These are phyloP conservation scores for Ctenochaetus hawaiiensis DNA, from an alignment of 2,797 vertebrate genomes.

Conservation along the genomic window DNA sequence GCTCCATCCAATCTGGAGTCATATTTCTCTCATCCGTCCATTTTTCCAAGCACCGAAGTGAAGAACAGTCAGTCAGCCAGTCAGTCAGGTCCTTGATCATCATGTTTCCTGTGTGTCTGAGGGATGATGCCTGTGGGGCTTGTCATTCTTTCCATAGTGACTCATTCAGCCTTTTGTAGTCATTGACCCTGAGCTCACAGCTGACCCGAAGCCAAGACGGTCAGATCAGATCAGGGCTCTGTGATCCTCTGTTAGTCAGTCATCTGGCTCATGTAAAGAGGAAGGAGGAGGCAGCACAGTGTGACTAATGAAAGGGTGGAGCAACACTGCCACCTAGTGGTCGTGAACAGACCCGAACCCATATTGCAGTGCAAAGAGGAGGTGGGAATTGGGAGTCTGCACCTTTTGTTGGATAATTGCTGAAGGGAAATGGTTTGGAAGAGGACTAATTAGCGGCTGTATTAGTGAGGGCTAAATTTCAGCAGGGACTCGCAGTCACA, in stretches of 20 bases:
- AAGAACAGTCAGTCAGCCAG: constrained; percentile 36
- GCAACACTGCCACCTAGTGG: constrained; percentile 80
- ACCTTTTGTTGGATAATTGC: constrained; percentile 67
- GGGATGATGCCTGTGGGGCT: constrained; percentile 13
- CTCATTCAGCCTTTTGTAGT: constrained; percentile 43
- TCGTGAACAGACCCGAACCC: neutral
- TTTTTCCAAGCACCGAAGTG: constrained; percentile 32
- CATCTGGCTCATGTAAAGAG: neutral
- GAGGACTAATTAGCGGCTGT: constrained; percentile 62
- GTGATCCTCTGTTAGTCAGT: constrained; percentile 38
- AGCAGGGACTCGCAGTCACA: constrained; percentile 48
- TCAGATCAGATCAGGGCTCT: constrained; percentile 37
- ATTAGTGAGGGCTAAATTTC: constrained; percentile 62
- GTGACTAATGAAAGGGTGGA: constrained; percentile 33
- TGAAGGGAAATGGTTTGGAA: constrained; percentile 66
- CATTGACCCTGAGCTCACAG: constrained; percentile 51
- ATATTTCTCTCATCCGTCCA: constrained; percentile 3
- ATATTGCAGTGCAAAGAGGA: constrained; percentile 2
- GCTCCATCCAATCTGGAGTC: constrained; percentile 19
- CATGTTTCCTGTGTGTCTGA: constrained; percentile 43
- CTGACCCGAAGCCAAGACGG: constrained; percentile 43
- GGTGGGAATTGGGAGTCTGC: constrained; percentile 46
- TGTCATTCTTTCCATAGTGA: constrained; percentile 61
- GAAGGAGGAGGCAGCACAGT: neutral
- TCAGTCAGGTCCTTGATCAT: constrained; percentile 51